A percentile compares a stretch with the other conserved stretches of the same genome.
Conservation (phyloP, 1,140 invertebrate genomes). For the Drosophila lowei region DNA sequence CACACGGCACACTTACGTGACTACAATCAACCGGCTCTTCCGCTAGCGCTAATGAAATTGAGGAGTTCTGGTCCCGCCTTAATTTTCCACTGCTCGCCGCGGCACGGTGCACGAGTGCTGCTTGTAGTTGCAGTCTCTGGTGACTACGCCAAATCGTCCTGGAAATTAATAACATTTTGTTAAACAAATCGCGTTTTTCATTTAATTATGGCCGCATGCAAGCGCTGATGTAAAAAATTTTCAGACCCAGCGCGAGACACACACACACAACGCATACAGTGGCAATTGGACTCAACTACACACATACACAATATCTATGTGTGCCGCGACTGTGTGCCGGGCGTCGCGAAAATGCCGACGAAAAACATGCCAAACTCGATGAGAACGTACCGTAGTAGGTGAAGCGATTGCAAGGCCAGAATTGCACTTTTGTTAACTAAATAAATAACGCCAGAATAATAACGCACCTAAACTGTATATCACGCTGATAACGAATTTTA, state of each 20-base stretch:
- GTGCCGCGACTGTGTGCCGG: slow-evolving; percentile 50
- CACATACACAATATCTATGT: slow-evolving; percentile 20
- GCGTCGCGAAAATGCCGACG: slow-evolving; percentile 74
- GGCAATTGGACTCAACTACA: slow-evolving; percentile 15
- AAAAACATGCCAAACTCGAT: slow-evolving; percentile 10
- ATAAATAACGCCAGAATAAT: neutral
- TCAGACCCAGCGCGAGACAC: slow-evolving; percentile 59
- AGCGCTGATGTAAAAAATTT: slow-evolving; percentile 33
- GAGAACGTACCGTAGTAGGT: slow-evolving; percentile 25
- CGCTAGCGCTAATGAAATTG: slow-evolving; percentile 18
- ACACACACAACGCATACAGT: slow-evolving; percentile 5
- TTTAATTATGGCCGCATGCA: slow-evolving; percentile 28
- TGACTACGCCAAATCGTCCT: slow-evolving; percentile 70
- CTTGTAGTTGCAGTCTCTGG: slow-evolving; percentile 50
- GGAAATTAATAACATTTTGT: slow-evolving; percentile 71
- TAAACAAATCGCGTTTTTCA: slow-evolving; percentile 10
- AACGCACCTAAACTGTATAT: neutral
- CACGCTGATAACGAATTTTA: neutral
- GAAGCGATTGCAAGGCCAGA: slow-evolving; percentile 25
- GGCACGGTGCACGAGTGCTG: slow-evolving; percentile 26
- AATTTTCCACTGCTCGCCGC: slow-evolving; percentile 15
- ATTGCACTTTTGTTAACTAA: slow-evolving; percentile 1
- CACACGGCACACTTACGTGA: slow-evolving; percentile 70
- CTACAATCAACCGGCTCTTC: slow-evolving; percentile 53
- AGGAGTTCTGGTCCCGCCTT: slow-evolving; percentile 28